phyloP scores from a whole-genome alignment of 2,797 vertebrate genomes.

The Platyrinchus mystaceus region DNA sequence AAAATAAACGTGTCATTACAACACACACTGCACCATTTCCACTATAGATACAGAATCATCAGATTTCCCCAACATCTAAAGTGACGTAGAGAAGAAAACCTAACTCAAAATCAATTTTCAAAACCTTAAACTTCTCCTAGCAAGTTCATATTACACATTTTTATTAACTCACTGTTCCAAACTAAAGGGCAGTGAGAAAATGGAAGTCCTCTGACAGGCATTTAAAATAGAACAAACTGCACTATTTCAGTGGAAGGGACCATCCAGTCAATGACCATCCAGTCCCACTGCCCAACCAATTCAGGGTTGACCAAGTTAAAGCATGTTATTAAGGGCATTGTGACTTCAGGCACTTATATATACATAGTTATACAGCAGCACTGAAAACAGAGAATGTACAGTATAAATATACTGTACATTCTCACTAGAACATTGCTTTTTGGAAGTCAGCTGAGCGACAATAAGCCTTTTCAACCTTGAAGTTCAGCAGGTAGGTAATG shows the following conservation, averaged over 20 bases:
- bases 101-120: not conserved
- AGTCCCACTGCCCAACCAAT: not conserved
- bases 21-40: not conserved
- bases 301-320: not conserved
- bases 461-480: not conserved
- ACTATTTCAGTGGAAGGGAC: not conserved
- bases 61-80: not conserved
- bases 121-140: not conserved
- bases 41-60: not conserved
- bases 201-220: not conserved
- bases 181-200: not conserved
- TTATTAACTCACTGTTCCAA: not conserved
- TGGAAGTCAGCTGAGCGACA: not conserved
- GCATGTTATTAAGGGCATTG: not conserved
- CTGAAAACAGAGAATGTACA: not conserved
- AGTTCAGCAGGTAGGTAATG: not conserved
- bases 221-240: not conserved
- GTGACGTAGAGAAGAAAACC: not conserved
- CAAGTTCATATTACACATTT: not conserved
- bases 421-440: not conserved
- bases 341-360: not conserved
- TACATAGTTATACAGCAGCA: not conserved
- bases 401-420: not conserved
- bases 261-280: fast-evolving
- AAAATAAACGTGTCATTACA: not conserved